Evolutionary conservation across 2,113 vertebrate species (phyloP), one percentile per base, ranked within the genome.

Genomic region (Agelaius phoeniceus): DNA sequence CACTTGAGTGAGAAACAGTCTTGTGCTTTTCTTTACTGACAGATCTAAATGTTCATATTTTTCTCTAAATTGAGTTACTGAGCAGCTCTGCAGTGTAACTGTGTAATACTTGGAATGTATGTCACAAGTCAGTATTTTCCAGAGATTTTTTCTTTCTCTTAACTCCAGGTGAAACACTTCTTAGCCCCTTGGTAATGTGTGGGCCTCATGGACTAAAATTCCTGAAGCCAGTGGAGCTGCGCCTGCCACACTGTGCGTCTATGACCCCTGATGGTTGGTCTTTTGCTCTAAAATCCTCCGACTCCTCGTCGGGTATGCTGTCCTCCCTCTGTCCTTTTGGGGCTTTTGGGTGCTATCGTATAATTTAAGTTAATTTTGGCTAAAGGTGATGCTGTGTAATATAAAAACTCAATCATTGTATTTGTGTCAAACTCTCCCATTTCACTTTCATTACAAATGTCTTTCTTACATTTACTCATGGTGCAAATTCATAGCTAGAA

Each of bases 261-360:
- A 99, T 99, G 99, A 99, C 99, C 98, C 99, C 99, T 99, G 99
- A 99, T 99, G 99, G 99, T 99, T 99, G 99, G 99, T 99, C 99
- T 99, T 99, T 99, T 99, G 99, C 99, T 99, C 99, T 99, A 99
- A 99, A 99, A 99, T 99, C 99, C 98, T 99, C 99, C 98, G 99
- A 99, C 99, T 99, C 99, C 99, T 99, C 99, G 99, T 99, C 99
- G 99, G 99, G 99, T 99, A 99, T 96, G 99, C 99, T 99, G 98
- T 99, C 98, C 98, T 99, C 98, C 98, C 98, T 99, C 98, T 99
- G 98, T 99, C 98, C 98, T 99, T 98, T 97, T 98, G 98, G 98
- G 98, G 97, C 98, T 98, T 98, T 98, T 98, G 98, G 98, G 98
- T 97, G 91, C 98, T 97, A 98, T 98, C 98, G 63, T 97, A 97